Evolutionary conservation across 2,113 vertebrate species (phyloP), one percentile per base, ranked within the genome.

Genomic region (Alethe castanea): DNA sequence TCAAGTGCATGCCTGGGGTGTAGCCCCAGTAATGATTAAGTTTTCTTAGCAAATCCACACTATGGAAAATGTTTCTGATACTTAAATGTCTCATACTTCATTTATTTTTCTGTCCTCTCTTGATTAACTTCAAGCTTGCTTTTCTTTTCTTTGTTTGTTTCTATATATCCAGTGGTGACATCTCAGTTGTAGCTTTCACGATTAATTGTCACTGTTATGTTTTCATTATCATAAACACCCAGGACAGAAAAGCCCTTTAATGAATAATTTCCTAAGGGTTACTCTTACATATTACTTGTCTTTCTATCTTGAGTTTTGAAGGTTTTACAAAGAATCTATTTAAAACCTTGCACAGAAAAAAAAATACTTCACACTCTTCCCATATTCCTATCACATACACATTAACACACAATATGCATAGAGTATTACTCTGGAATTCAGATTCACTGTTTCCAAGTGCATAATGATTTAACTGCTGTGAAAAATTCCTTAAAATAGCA

Each of bases 51-150:
- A 93, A 82, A 84, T 89, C 69, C 90, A 82, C 83, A 60, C 59
- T 77, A 67, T 44, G 38, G 91, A 47, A 94, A 95, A 92, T 92
- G 62, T 87, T 96, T 95, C 91, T 91, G 77, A 86, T 91, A 91
- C 93, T 96, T 95, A 96, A 96, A 95, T 73, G 45, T 94, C 80
- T 92, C 88, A 89, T 56, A 79, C 78, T 93, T 96, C 73, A 94
- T 96, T 95, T 94, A 70, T 93, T 94, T 97, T 94, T 94, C 95
- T 86, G 35, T 71, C 20, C 36, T 64, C 52, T 92, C 83, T 81
- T 91, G 73, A 95, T 92, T 91, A 93, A 94, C 86, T 91, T 95
- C 69, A 86, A 67, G 59, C 44, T 73, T 93, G 48, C 28, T 81
- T 94, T 93, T 79, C 29, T 57, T 84, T 64, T 81, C 36, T 81